Conservation (phyloP, 2,113 vertebrate species). For the Bucco capensis region DNA sequence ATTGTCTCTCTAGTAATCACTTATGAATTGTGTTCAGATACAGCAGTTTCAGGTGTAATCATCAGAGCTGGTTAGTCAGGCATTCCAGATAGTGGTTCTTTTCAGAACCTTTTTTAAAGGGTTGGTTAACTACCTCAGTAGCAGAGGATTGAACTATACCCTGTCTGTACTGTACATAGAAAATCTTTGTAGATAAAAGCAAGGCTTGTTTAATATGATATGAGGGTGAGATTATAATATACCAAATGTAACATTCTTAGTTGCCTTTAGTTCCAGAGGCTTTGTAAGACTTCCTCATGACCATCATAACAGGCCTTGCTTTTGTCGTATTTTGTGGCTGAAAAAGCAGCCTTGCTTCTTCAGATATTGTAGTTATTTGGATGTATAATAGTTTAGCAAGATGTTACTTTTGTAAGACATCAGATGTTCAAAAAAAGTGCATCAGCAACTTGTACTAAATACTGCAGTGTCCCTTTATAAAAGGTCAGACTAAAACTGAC, state of each 20-base stretch:
- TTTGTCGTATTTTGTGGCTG: constrained; percentile 99
- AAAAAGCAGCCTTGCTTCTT: constrained; percentile 99
- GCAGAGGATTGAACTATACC: constrained; percentile 99
- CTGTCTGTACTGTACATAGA: constrained; percentile 99
- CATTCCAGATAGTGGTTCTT: constrained; percentile 99
- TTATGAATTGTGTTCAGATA: constrained; percentile 93
- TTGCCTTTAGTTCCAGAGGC: constrained; percentile 98
- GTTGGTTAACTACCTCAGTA: constrained; percentile 96
- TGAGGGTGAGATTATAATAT: constrained; percentile 93
- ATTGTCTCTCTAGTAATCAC: constrained; percentile 87
- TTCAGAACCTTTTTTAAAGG: constrained; percentile 99
- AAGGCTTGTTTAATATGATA: constrained; percentile 99
- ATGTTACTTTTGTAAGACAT: constrained; percentile 99
- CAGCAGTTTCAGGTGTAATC: constrained; percentile 99
- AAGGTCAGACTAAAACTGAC: constrained; percentile 83
- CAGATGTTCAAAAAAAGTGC: constrained; percentile 94
- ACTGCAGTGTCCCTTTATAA: constrained; percentile 98
- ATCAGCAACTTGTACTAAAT: constrained; percentile 87
- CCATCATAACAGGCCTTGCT: constrained; percentile 97
- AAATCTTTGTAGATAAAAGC: constrained; percentile 99
- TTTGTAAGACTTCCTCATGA: constrained; percentile 95
- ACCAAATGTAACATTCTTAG: constrained; percentile 99
- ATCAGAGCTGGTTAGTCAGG: constrained; percentile 99
- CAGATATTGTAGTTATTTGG: constrained; percentile 99
- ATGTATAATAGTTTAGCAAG: constrained; percentile 98